Evolutionary conservation across 1,140 invertebrate genomes (phyloP), one percentile per base, ranked within the genome.

Genomic region (Helicoverpa zea): DNA sequence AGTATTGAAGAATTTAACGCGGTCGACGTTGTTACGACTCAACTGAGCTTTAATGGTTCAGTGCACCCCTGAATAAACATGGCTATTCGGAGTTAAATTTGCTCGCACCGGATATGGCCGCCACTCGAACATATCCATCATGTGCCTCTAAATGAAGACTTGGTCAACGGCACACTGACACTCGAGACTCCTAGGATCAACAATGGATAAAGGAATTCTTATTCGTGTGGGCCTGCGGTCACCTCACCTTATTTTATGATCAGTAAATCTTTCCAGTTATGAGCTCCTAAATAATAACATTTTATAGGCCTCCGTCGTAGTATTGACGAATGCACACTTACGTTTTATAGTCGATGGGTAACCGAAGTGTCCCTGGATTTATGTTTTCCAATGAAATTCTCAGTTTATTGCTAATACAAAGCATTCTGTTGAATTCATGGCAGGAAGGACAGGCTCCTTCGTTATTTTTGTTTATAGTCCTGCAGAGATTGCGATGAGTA

Each of bases 1-100:
- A 89, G 92, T 90, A 94, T 94, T 92, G 89, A 89, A 92, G 90
- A 93, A 92, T 93, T 92, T 93, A 92, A 94, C 92, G 91, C 89
- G 90, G 89, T 92, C 91, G 88, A 89, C 81, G 89, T 89, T 87
- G 90, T 92, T 90, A 91, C 91, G 90, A 87, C 86, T 91, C 78
- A 81, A 86, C 86, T 86, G 83, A 79, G 87, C 86, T 90, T 93
- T 93, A 92, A 94, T 94, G 89, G 93, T 94, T 94, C 92, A 94
- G 54, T 94, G 93, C 92, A 94, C 93, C 91, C 90, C 92, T 92
- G 90, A 92, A 92, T 94, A 94, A 94, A 94, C 93, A 94, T 85
- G 87, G 82, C 90, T 93, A 92, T 92, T 91, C 82, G 88, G 81
- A 92, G 91, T 92, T 93, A 94, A 94, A 93, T 93, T 94, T 92